Evolutionary conservation across 2,113 vertebrate genomes (phyloP).

Genomic region (Cettia cetti): DNA sequence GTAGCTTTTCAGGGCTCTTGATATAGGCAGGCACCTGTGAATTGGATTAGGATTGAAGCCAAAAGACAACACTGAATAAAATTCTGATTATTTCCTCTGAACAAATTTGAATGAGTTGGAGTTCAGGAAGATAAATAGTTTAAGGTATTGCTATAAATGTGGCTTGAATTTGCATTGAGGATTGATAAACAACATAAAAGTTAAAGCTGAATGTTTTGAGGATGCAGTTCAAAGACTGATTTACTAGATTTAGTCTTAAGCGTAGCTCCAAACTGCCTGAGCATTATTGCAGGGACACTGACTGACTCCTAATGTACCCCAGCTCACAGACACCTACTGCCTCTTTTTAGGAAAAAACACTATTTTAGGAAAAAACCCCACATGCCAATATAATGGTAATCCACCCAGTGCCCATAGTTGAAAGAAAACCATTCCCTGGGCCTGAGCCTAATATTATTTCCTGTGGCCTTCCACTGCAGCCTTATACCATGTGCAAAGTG

Average conservation of each 20-base stretch:
- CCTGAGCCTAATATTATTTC: neutral
- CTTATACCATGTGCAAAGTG: neutral
- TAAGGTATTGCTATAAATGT: neutral
- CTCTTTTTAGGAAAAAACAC: too few species aligned
- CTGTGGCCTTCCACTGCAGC: neutral
- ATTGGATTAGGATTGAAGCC: neutral
- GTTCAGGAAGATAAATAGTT: neutral
- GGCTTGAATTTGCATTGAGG: neutral
- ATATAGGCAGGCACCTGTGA: neutral
- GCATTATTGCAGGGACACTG: neutral
- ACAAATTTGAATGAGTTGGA: neutral
- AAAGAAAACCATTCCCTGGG: neutral
- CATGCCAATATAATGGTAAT: rapidly evolving
- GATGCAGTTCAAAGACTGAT: neutral
- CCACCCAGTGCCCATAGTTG: neutral
- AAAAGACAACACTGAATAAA: neutral
- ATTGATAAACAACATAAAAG: neutral
- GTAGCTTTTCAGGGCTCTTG: neutral
- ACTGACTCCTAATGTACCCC: neutral
- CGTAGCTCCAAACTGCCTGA: neutral
- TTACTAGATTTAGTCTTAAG: neutral
- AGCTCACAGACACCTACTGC: neutral
- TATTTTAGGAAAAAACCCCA: neutral
- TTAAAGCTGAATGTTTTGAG: neutral
- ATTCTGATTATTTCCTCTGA: neutral